Base-by-base conservation (phyloP, 2,113 vertebrate genomes). In the Thryonomys swinderianus region DNA sequence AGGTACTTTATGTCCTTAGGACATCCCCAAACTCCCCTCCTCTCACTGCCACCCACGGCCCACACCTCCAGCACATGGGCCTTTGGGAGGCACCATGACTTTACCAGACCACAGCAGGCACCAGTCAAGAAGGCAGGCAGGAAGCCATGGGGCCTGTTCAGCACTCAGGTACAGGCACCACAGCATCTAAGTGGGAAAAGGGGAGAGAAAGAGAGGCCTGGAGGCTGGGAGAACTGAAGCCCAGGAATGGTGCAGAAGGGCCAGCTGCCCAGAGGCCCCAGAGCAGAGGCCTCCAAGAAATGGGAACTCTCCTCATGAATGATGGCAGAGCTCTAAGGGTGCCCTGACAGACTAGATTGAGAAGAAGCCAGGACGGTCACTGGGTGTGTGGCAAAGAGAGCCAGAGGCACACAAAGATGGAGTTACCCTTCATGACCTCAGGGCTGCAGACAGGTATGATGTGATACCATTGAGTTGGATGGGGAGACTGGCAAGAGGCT, bases 321-420 rank as follows among this genome's bases (percentile, higher is more conserved):
- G 17, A 30, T 7, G 67, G 61, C 3, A 4, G 16, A 16, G 34
- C 40, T 11, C 42, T 0, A 0, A 53, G 7, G 1, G 14, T 42
- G 64, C 42, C 51, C 25, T 23, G 67, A 53, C 32, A 17, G 12
- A 27, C 34, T 45, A 21, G 12, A 9, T 17, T 40, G 74, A 55
- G 16, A 57, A 66, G 59, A 86, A 69, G 40, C 23, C 61, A 3
- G 0, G 0, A 51, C 37, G 85, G 18, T 48, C 69, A 66, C 57
- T 2, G 23, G 59, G 45, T 17, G 0, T 0, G 32, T 40, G 42
- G 48, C 2, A 23, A 42, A 82, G 62, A 16, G 37, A 45, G 78
- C 12, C 88, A 45, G 59, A 67, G 48, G 37, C n/a, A 40, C 51
- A 12, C 21, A 57, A 30, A n/a, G 45, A 10, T 0, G 18, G 86